Evolutionary conservation across 2,888 invertebrate species (phyloP).

Genomic region (Ormia ochracea): DNA sequence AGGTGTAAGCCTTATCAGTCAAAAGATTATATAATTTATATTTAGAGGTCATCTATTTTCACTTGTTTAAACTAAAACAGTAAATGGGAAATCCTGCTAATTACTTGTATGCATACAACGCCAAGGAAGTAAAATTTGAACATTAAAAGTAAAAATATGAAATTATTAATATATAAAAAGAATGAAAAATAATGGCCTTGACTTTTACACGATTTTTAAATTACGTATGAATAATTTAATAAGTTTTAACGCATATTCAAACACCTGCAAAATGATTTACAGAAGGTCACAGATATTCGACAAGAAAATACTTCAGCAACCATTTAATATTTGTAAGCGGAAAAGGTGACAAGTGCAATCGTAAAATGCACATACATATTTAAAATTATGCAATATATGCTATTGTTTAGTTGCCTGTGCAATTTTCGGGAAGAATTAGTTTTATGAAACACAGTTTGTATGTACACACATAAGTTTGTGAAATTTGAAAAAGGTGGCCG

Average conservation of each 20-base stretch:
- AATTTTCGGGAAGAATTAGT: slow-evolving; percentile 35
- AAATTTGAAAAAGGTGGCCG: background rate
- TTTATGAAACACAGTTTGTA: background rate
- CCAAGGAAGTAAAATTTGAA: slow-evolving; percentile 13
- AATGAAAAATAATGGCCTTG: slow-evolving; percentile 33
- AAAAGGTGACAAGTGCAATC: slow-evolving; percentile 42
- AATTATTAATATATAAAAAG: slow-evolving; percentile 18
- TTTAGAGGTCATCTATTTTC: too few relatives aligned
- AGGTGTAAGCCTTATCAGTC: too few relatives aligned
- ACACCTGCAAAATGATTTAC: slow-evolving; percentile 23
- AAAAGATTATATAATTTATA: too few relatives aligned
- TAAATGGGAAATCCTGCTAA: too few relatives aligned
- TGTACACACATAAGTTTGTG: background rate
- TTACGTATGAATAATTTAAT: too few relatives aligned
- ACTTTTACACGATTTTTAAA: too few relatives aligned
- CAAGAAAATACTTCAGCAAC: slow-evolving; percentile 3
- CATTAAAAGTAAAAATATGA: slow-evolving; percentile 15
- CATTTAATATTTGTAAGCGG: background rate
- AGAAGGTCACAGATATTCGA: slow-evolving; percentile 38
- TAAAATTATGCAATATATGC: background rate
- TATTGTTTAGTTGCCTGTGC: slow-evolving; percentile 4
- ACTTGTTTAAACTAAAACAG: too few relatives aligned
- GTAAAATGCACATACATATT: slow-evolving; percentile 18
- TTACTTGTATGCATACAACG: too few relatives aligned
- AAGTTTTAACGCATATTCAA: too few relatives aligned